Base-by-base conservation (phyloP, 2,113 vertebrate species). In the Rhabdomys dilectus region DNA sequence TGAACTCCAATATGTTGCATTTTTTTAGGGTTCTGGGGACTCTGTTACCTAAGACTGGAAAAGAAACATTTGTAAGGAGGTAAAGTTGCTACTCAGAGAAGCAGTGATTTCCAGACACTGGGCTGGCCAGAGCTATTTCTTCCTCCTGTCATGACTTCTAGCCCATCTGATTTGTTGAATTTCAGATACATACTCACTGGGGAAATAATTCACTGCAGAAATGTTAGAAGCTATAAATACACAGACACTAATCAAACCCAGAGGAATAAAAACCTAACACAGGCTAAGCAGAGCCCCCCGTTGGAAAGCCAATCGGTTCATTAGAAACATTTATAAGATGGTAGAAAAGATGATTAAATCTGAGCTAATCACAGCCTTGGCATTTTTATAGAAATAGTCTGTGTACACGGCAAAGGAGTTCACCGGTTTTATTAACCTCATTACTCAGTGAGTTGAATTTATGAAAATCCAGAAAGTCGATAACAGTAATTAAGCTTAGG, bases 371-470 rank as follows among this genome's bases (percentile, higher is more conserved):
- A 93, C 77, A 94, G 1, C 1, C 76, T 93, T 92, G 78, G 72
- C 66, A 66, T 87, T 96, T 96, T 96, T 89, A 95, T 93, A 91
- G 95, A 97, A 93, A 92, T 58, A 85, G 64, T 90, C 72, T 82
- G 22, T 95, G 85, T 87, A 42, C 42, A 21, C 70, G 72, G 91
- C 81, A 94, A 91, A 97, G 88, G 85, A 94, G 92, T 93, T 96
- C 85, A 96, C 72, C 4, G 6, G 85, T 94, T 97, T 96, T 94
- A 96, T 97, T 96, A 97, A 97, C 88, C 89, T 95, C 86, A 91
- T 97, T 97, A 97, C 97, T 96, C 89, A 89, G 88, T 48, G 39
- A 96, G 77, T 97, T 94, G 88, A 95, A 19, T 97, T 97, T 96
- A 96, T 64, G 78, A 93, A 91, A 97, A 96, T 89, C 70, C 86